These are phyloP conservation scores for Danionella cerebrum DNA, from an alignment of 2,113 vertebrate genomes.

Conservation along the genomic window DNA sequence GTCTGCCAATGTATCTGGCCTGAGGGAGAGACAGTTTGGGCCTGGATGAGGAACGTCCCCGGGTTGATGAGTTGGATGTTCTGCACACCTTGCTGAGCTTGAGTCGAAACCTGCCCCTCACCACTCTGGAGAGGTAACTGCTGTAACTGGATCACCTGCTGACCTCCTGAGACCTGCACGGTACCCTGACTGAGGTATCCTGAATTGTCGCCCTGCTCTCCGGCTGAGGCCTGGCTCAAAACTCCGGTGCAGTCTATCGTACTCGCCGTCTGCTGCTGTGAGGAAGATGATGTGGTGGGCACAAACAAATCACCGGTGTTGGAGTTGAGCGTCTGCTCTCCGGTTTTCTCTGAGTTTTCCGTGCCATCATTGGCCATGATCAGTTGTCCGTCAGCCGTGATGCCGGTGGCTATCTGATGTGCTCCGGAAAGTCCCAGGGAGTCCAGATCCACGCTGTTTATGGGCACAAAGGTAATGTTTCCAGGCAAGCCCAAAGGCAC, in stretches of 20 bases:
- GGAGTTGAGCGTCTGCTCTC: slow-evolving; percentile 82
- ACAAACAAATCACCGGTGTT: slow-evolving; percentile 91
- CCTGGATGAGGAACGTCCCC: slow-evolving; percentile 97
- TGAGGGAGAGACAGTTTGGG: slow-evolving; percentile 93
- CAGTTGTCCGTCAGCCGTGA: slow-evolving; percentile 94
- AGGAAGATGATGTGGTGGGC: slow-evolving; percentile 84
- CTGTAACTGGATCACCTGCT: slow-evolving; percentile 69
- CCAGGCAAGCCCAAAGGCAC: slow-evolving; percentile 94
- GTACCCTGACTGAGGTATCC: slow-evolving; percentile 83
- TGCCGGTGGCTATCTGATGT: slow-evolving; percentile 93
- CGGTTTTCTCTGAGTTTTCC: slow-evolving; percentile 83
- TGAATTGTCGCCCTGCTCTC: slow-evolving; percentile 77
- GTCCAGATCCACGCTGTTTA: slow-evolving; percentile 96
- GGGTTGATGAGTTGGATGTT: slow-evolving; percentile 96
- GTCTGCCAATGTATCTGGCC: slow-evolving; percentile 99
- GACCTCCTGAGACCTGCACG: slow-evolving; percentile 57
- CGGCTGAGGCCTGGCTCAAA: slow-evolving; percentile 78
- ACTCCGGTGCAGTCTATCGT: slow-evolving; percentile 81
- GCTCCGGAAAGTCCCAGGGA: slow-evolving; percentile 90
- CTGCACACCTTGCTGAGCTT: slow-evolving; percentile 82
- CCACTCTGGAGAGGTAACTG: slow-evolving; percentile 81
- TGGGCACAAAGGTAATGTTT: slow-evolving; percentile 98
- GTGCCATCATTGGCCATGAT: slow-evolving; percentile 81
- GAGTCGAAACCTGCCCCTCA: slow-evolving; percentile 81
- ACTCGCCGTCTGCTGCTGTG: slow-evolving; percentile 78